These are phyloP conservation scores for Rhea americana DNA, from an alignment of 2,113 vertebrate species.

Conservation along the genomic window DNA sequence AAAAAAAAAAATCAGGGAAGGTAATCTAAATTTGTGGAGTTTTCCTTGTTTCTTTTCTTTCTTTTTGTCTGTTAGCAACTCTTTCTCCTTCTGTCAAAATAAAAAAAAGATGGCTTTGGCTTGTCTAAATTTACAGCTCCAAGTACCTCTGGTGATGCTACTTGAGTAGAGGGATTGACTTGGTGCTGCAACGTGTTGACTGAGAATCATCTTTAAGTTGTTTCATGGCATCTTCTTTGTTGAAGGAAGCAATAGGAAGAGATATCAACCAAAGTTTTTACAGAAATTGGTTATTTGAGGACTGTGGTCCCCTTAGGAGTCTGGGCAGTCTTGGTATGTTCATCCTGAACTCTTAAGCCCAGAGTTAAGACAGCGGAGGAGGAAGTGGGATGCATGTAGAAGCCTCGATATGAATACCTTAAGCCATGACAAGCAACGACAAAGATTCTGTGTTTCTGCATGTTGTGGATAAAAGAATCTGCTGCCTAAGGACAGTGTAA, in stretches of 20 bases:
- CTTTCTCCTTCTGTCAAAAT: background rate
- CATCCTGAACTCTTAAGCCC: accelerated
- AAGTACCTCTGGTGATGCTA: accelerated
- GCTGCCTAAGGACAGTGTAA: background rate
- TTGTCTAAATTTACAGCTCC: background rate
- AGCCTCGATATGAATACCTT: background rate
- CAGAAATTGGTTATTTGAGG: background rate
- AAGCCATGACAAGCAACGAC: background rate
- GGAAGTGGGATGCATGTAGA: background rate
- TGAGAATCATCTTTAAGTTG: background rate
- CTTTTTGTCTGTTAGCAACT: background rate
- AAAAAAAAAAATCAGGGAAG: background rate
- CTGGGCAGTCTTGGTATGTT: background rate
- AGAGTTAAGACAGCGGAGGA: background rate
- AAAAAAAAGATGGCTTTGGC: background rate
- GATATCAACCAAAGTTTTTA: background rate
- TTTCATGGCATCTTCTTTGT: background rate
- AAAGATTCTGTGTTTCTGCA: background rate
- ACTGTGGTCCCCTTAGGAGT: background rate
- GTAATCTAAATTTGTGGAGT: background rate
- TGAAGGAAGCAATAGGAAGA: background rate
- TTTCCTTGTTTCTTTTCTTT: too few species aligned
- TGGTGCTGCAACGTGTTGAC: background rate
- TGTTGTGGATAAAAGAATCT: background rate
- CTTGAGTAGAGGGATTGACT: background rate